A percentile compares a stretch with the other conserved stretches of the same genome.
Evolutionary conservation across 2,113 vertebrate species (phyloP).

Genomic region (rabbit (Oryctolagus cuniculus)): mOryCun1.1 NC_091447.1:58365501-58366000

Average conservation of each 20-base stretch:
- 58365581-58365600: conserved; percentile 89
- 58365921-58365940: not conserved
- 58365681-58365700: conserved; percentile 33
- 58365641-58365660: conserved; percentile 99
- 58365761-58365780: conserved; percentile 67
- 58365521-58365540: conserved; percentile 80
- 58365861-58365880: not conserved
- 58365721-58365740: conserved; percentile 69
- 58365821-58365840: conserved; percentile 60
- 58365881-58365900: conserved; percentile 79
- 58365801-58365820: conserved; percentile 44
- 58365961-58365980: conserved; percentile 61
- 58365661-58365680: conserved; percentile 73
- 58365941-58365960: conserved; percentile 71
- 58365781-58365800: not conserved
- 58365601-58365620: conserved; percentile 90
- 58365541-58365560: conserved; percentile 87
- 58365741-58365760: conserved; percentile 77
- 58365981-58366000: not conserved
- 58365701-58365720: conserved; percentile 79
- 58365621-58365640: conserved; percentile 93
- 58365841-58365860: conserved; percentile 23
- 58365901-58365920: no score
- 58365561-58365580: conserved; percentile 91
- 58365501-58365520: conserved; percentile 91